These are phyloP conservation scores for Polyergus mexicanus DNA, from an alignment of 1,140 invertebrate species.

Conservation along the genomic window DNA sequence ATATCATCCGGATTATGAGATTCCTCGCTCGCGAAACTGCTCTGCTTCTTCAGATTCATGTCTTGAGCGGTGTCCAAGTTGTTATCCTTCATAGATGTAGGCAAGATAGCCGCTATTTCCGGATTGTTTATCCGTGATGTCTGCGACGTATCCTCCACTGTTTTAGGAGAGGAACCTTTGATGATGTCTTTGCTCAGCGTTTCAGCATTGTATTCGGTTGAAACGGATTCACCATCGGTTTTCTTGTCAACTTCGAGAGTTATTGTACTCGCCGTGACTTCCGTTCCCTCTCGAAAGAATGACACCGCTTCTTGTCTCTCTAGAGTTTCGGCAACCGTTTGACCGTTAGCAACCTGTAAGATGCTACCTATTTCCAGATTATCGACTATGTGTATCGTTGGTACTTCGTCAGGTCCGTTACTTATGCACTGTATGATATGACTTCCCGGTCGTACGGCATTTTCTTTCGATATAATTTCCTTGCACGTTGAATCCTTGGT, in stretches of 20 bases:
- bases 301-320: conserved; percentile 58
- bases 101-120: neutral
- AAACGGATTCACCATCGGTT: neutral
- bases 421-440: conserved; percentile 80
- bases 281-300: conserved; percentile 57
- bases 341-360: conserved; percentile 63
- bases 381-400: conserved; percentile 85
- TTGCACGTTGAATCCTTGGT: conserved; percentile 43
- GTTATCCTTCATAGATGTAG: conserved; percentile 38
- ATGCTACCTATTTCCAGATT: conserved; percentile 79
- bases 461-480: conserved; percentile 41
- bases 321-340: conserved; percentile 61
- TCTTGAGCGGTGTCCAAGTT: conserved; percentile 6
- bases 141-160: neutral
- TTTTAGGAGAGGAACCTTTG: neutral
- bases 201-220: conserved; percentile 20
- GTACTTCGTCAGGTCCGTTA: conserved; percentile 79
- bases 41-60: conserved; percentile 76
- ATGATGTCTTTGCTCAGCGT: conserved; percentile 14
- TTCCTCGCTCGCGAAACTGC: conserved; percentile 80
- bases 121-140: conserved; percentile 21
- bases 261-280: conserved; percentile 3
- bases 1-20: conserved; percentile 84
- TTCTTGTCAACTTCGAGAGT: conserved; percentile 42
- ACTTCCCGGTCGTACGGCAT: conserved; percentile 71